Conservation (phyloP, 2,113 vertebrate species). For the Heteronetta atricapilla region DNA sequence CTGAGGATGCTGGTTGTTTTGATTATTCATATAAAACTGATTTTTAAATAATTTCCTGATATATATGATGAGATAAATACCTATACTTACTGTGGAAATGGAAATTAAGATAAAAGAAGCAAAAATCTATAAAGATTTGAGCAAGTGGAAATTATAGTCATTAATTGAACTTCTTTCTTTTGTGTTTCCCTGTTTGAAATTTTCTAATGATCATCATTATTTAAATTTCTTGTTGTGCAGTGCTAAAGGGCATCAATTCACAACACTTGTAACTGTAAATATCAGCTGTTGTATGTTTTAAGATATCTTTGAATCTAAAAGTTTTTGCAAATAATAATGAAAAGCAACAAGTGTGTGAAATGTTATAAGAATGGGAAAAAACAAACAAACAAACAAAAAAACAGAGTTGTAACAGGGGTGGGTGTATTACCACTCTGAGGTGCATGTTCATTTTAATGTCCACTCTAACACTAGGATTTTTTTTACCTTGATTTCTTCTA, state of each 20-base stretch:
- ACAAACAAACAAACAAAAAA: no score
- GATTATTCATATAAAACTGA: not conserved
- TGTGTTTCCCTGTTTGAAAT: conserved; percentile 14
- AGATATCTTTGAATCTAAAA: not conserved
- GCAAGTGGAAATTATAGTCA: conserved; percentile 22
- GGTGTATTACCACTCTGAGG: not conserved
- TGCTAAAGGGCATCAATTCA: conserved; percentile 28
- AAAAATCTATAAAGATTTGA: not conserved
- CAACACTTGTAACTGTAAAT: conserved; percentile 16
- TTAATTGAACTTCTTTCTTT: conserved; percentile 9
- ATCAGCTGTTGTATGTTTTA: not conserved
- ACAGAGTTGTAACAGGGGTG: not conserved
- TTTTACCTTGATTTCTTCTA: not conserved
- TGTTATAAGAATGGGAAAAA: not conserved
- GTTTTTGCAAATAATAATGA: not conserved
- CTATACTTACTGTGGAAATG: conserved; percentile 9
- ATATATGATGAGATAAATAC: not conserved
- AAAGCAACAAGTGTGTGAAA: not conserved
- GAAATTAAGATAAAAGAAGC: conserved; percentile 41
- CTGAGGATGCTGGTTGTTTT: not conserved
- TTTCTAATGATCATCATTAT: conserved; percentile 27
- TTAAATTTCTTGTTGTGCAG: conserved; percentile 14
- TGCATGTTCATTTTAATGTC: not conserved
- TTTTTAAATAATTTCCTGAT: conserved; percentile 36
- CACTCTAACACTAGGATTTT: not conserved